Evolutionary conservation across 2,113 vertebrate genomes (phyloP).

Genomic region (Centropus bengalensis): DNA sequence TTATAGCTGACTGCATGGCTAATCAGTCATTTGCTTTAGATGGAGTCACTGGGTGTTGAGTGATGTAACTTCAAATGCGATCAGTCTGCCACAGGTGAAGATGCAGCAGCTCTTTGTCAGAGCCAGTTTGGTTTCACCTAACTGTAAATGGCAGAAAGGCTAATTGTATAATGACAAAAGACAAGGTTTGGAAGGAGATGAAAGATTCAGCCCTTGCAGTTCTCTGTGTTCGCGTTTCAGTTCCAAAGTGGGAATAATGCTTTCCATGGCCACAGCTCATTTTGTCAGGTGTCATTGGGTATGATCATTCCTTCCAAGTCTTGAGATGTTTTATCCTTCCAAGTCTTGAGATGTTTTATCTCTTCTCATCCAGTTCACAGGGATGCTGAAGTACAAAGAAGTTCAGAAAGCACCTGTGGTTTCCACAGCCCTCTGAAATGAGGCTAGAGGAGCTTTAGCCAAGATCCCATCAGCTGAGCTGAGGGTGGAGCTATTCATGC

Average conservation of each 20-base stretch:
- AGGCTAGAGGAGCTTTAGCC: background rate
- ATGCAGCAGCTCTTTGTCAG: slow-evolving; percentile 18
- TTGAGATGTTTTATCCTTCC: background rate
- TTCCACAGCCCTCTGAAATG: background rate
- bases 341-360: background rate
- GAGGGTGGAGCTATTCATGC: background rate
- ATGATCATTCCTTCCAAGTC: background rate
- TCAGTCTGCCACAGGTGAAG: slow-evolving; percentile 15
- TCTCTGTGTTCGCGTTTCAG: slow-evolving; percentile 30
- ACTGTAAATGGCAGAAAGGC: background rate
- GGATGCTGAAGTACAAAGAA: slow-evolving; percentile 1
- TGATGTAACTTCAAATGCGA: slow-evolving; percentile 47
- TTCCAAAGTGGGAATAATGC: background rate
- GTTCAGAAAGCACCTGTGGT: slow-evolving; percentile 10
- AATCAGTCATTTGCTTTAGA: slow-evolving; percentile 51
- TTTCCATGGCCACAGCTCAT: background rate
- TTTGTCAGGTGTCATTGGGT: background rate
- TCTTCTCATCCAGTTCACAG: background rate
- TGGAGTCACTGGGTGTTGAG: slow-evolving; percentile 36
- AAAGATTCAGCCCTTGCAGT: slow-evolving; percentile 14
- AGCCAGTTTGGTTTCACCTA: slow-evolving; percentile 31
- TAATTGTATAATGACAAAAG: slow-evolving; percentile 42
- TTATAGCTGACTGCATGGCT: slow-evolving; percentile 49
- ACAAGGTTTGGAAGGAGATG: slow-evolving; percentile 11
- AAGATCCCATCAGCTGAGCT: background rate